Percentiles rank a stretch among this genome's conserved stretches.
These are phyloP conservation scores for Serrognathus titanus DNA, from an alignment of 2,888 invertebrate genomes.

Conservation along the genomic window DNA sequence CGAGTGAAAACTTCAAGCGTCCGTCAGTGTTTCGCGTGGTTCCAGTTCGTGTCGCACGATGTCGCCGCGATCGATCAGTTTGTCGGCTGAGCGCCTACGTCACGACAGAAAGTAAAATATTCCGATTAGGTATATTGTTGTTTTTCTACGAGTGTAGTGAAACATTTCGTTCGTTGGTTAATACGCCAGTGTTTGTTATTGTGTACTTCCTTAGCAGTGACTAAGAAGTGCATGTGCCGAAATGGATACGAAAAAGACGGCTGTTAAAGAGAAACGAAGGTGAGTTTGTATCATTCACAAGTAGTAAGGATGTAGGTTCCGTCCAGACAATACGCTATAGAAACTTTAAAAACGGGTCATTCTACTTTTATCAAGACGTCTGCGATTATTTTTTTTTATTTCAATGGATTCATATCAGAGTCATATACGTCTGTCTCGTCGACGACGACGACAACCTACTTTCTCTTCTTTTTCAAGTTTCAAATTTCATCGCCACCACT, in stretches of 20 bases:
- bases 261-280: slow-evolving; percentile 68
- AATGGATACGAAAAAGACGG: slow-evolving; percentile 43
- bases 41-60: neutral
- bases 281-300: slow-evolving; percentile 42
- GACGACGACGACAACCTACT: no score
- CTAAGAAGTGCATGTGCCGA: slow-evolving; percentile 43
- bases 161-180: slow-evolving; percentile 14
- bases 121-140: slow-evolving; percentile 32
- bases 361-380: no score
- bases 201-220: slow-evolving; percentile 48
- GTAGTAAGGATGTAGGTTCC: no score
- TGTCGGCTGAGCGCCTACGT: slow-evolving; percentile 31
- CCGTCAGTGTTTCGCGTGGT: no score
- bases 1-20: no score
- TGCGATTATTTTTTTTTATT: no score
- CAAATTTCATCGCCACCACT: no score
- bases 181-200: slow-evolving; percentile 19
- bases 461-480: no score
- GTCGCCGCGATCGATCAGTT: slow-evolving; percentile 26
- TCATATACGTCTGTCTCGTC: no score
- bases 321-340: no score
- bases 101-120: slow-evolving; percentile 36
- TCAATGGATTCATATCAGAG: no score
- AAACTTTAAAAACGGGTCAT: no score
- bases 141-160: slow-evolving; percentile 23